Percentiles rank a stretch among this genome's conserved stretches.
Evolutionary conservation across 2,888 invertebrate species (phyloP).

Genomic region (Acleris cristana): DNA sequence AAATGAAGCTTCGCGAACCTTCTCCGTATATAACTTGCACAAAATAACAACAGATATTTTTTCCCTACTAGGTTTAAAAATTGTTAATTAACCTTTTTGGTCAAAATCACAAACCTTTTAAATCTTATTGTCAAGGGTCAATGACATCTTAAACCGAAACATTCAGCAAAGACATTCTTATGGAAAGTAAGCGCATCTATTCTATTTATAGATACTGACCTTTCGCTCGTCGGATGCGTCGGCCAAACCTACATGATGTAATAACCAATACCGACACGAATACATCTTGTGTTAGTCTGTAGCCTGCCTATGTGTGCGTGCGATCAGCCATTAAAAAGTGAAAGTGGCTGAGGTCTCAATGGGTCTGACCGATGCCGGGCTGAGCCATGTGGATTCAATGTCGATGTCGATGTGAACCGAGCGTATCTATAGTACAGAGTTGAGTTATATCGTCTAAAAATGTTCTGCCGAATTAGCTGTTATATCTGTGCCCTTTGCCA

Average conservation of each 20-base stretch:
- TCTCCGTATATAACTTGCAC: no score
- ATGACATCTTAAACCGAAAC: conserved; percentile 57
- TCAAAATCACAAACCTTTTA: background rate
- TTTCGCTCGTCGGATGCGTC: conserved; percentile 77
- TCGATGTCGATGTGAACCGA: conserved; percentile 46
- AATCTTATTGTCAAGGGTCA: conserved; percentile 50
- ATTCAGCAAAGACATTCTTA: conserved; percentile 57
- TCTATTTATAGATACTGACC: conserved; percentile 77
- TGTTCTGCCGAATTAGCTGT: no score
- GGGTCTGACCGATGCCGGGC: conserved; percentile 57
- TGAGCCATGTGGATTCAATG: conserved; percentile 47
- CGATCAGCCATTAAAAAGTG: conserved; percentile 72
- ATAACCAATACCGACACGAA: conserved; percentile 55
- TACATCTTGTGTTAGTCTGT: conserved; percentile 44
- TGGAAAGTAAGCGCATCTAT: conserved; percentile 70
- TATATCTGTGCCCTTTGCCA: no score
- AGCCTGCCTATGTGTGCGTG: conserved; percentile 52
- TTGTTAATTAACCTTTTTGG: background rate
- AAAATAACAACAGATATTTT: no score
- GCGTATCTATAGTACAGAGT: background rate
- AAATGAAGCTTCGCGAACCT: no score
- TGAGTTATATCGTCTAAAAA: no score
- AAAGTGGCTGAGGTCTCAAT: conserved; percentile 73
- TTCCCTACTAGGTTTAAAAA: background rate
- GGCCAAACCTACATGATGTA: conserved; percentile 72